Evolutionary conservation across 2,797 vertebrate species (phyloP), one percentile per base, ranked within the genome.

Genomic region (Luscinia megarhynchos): DNA sequence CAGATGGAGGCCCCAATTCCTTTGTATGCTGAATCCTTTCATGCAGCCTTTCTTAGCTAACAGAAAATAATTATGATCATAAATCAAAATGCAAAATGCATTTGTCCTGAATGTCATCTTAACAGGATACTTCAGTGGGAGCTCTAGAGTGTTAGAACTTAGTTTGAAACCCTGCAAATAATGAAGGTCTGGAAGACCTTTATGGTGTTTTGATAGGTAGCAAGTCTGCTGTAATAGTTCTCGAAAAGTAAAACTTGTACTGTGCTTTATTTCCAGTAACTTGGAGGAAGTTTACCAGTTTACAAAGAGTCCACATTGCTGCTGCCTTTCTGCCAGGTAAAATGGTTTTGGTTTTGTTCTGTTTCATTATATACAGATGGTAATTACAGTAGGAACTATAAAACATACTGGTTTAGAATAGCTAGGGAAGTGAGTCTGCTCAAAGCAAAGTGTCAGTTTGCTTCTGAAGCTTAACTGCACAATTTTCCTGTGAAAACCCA

Each of bases 21-120:
- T 94, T 77, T 94, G 62, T 74, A 10, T 50, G 38, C 38, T 58
- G 46, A 81, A 64, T 75, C 63, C 34, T 94, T 94, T 94, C 79
- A 73, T 58, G 58, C 75, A 78, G 63, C 45, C 67, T 66, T 85
- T 67, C 67, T 67, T 73, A 36, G 48, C 48, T 79, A 78, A 91
- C 79, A 76, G 91, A 84, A 91, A 82, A 70, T 86, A 88, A 91
- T 84, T 89, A 81, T 7, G 40, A 84, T 66, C 75, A 93, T 94
- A 92, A 95, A 94, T 95, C 89, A 93, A 91, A 89, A 80, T 50
- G 50, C 67, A 24, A 94, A 79, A 77, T 40, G 57, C 34, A 7
- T 83, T 83, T 87, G 51, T 90, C 66, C 61, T 79, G 59, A 64
- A 23, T n/a, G 63, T 57, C n/a, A 57, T 63, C 53, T 48, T 67